Conservation (phyloP, 2,113 vertebrate genomes). For the Taurulus bubalis region DNA sequence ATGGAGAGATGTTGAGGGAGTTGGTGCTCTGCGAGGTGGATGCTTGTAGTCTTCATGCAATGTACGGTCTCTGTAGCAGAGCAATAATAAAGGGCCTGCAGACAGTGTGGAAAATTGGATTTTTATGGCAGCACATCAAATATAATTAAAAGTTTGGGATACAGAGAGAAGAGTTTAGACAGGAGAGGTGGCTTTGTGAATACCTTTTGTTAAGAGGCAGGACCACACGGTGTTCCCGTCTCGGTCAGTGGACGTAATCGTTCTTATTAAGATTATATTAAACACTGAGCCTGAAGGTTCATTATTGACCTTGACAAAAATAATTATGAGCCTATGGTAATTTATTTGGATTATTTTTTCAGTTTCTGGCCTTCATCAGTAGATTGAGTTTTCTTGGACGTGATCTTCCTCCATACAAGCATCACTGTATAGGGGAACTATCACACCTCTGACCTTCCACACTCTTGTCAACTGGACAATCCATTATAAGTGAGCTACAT, state of each 20-base stretch:
- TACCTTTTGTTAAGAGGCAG: slow-evolving; percentile 5
- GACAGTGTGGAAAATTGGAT: slow-evolving; percentile 64
- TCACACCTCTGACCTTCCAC: not conserved
- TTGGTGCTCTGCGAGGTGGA: slow-evolving; percentile 1
- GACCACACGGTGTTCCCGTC: not conserved
- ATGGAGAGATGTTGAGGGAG: slow-evolving; percentile 20
- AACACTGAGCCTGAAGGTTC: not conserved
- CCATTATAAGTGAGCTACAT: not conserved
- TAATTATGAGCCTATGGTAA: not conserved
- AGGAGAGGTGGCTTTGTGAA: slow-evolving; percentile 37
- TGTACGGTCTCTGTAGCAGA: slow-evolving; percentile 25
- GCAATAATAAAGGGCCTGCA: slow-evolving; percentile 61
- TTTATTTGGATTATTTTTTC: not conserved
- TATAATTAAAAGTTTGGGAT: slow-evolving; percentile 77
- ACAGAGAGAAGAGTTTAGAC: slow-evolving; percentile 45
- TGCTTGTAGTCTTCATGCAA: slow-evolving; percentile 32
- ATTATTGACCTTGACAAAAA: not conserved
- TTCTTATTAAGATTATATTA: slow-evolving; percentile 19
- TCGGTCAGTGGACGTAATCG: not conserved
- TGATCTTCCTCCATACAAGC: not conserved
- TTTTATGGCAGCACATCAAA: slow-evolving; percentile 78
- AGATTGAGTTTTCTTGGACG: not conserved
- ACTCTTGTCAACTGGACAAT: not conserved
- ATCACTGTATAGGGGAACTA: not conserved
- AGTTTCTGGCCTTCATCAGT: not conserved